phyloP scores from a whole-genome alignment of 2,888 invertebrate genomes.

The Agonopterix arenella region DNA sequence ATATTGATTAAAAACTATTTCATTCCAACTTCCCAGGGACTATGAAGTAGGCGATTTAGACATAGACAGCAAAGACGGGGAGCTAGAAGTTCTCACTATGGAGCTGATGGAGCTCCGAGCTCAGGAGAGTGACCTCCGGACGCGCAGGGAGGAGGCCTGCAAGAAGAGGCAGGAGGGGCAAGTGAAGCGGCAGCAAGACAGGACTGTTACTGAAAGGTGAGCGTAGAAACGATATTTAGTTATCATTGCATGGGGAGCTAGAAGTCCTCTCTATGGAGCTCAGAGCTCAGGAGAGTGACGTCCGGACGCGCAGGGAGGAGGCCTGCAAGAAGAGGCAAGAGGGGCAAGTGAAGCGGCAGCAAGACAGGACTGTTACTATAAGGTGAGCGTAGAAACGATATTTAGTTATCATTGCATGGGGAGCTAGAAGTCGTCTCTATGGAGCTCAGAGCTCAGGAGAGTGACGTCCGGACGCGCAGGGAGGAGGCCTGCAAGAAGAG shows the following conservation, averaged over 20 bases:
- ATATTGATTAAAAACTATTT: too few species aligned
- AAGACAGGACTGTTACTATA: constrained; percentile 20
- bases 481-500: constrained; percentile 18
- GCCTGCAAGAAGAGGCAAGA: constrained; percentile 17
- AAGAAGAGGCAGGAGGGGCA: constrained; percentile 16
- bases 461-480: constrained; percentile 31
- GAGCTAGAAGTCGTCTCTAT: too few species aligned
- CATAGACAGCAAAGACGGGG: constrained; percentile 49
- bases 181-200: constrained; percentile 24
- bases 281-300: constrained; percentile 30
- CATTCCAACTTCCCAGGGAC: constrained; percentile 32
- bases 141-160: constrained; percentile 23
- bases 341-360: constrained; percentile 20
- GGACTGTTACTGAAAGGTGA: constrained; percentile 28
- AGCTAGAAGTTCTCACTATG: constrained; percentile 39
- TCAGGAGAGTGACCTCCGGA: constrained; percentile 31
- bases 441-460: constrained; percentile 24
- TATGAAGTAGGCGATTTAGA: constrained; percentile 47
- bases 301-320: constrained; percentile 26
- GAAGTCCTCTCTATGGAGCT: constrained; percentile 9
- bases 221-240: not conserved
- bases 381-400: constrained; percentile 22
- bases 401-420: too few species aligned
- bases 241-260: too few species aligned
- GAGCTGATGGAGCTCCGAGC: constrained; percentile 41